Evolutionary conservation across 2,113 vertebrate genomes (phyloP), one percentile per base, ranked within the genome.

Genomic region (Chiloscyllium plagiosum): DNA sequence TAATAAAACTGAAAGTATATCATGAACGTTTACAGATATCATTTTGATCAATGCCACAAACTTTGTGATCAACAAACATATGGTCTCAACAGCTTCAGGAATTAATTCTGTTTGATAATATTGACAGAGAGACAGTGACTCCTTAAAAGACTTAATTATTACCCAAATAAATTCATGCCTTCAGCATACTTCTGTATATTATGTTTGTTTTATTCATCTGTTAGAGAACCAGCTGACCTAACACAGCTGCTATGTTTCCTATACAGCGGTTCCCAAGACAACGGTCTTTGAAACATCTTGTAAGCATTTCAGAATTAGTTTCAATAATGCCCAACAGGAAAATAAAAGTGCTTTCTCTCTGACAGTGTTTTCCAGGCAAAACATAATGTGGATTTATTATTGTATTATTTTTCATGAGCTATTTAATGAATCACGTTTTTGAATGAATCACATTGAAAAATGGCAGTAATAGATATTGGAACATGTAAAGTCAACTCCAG

Each of bases 191-290:
- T 95, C 69, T 50, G 13, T 95, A 42, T 29, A 95, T 76, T 76
- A 95, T 29, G 37, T 72, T 95, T 95, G 94, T 95, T 95, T 95
- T 72, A 72, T 76, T 70, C 42, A 24, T 95, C 72, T 95, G 94
- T 47, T 95, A 29, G 29, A 33, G 42, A 95, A 95, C 68, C 76
- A 94, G 50, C 42, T 72, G 94, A 95, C 68, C 65, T 69, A 72
- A 72, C 15, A 47, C 69, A 95, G 94, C 94, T 95, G 94, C 69
- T 95, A 33, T 22, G 17, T 47, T 95, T 95, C 50, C 47, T 52
- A 50, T 69, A 95, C 22, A 50, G 37, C 13, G 17, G 94, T 95
- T 95, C 26, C 94, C 33, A 76, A 52, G 94, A 95, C 69, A 76
- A 95, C 94, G 52, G 65, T 69, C 93, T 29, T 94, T 12, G 37